These are phyloP conservation scores for Omphaloscelis lunosa DNA, from an alignment of 2,888 invertebrate species.

Conservation along the genomic window DNA sequence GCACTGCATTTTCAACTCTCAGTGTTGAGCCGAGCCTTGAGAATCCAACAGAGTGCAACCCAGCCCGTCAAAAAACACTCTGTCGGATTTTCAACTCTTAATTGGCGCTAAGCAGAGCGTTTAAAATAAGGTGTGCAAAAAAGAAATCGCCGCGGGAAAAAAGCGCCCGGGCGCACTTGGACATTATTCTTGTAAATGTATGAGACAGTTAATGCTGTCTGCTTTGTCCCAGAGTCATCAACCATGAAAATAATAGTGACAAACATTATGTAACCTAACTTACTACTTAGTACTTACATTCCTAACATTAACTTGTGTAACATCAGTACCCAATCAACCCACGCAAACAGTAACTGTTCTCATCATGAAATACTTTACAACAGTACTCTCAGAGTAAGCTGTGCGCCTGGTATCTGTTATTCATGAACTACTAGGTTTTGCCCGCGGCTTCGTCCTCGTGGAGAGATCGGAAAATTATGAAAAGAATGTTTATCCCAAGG, in stretches of 20 bases:
- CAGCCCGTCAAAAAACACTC: no score
- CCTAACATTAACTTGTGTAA: conserved; percentile 8
- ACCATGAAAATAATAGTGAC: not conserved
- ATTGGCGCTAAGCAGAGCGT: no score
- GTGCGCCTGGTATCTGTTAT: conserved; percentile 4
- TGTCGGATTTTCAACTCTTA: no score
- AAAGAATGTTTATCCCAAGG: not conserved
- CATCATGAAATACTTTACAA: not conserved
- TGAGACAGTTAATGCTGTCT: not conserved
- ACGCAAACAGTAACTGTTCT: conserved; percentile 13
- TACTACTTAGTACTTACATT: not conserved
- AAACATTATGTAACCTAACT: not conserved
- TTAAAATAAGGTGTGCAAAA: no score
- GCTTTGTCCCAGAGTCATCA: not conserved
- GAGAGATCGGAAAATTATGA: not conserved
- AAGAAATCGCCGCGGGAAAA: no score
- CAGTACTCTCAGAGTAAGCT: not conserved
- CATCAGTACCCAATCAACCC: conserved; percentile 8
- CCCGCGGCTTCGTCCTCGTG: not conserved
- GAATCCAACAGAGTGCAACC: no score
- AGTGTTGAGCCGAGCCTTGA: no score
- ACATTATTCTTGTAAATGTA: not conserved
- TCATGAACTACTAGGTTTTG: not conserved
- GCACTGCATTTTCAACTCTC: no score
- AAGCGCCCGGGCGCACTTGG: no score